A percentile compares a stretch with the other conserved stretches of the same genome.
Conservation (phyloP, 2,888 invertebrate genomes). For the Lithophane leautieri region DNA sequence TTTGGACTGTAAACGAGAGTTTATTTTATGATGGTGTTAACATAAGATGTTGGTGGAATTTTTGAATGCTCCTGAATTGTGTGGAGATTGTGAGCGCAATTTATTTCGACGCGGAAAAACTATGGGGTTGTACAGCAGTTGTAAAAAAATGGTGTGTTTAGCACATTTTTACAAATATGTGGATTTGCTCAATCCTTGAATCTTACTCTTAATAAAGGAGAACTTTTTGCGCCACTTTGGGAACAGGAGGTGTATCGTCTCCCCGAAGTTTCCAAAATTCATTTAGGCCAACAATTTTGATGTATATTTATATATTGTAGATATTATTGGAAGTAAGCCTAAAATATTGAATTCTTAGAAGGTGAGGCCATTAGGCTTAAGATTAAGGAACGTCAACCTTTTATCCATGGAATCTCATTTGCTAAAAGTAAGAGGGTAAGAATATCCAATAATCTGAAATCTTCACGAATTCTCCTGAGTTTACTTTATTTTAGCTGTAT, state of each 20-base stretch:
- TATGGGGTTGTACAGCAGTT: constrained; percentile 37
- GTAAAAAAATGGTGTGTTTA: constrained; percentile 7
- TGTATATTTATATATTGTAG: background rate
- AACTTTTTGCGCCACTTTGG: background rate
- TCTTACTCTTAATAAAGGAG: background rate
- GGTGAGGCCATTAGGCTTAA: constrained; percentile 39
- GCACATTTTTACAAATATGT: background rate
- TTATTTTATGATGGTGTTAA: constrained; percentile 84
- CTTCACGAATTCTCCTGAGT: constrained; percentile 32
- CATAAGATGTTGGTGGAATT: constrained; percentile 80
- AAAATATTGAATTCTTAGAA: constrained; percentile 29
- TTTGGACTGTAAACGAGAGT: constrained; percentile 84
- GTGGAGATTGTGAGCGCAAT: constrained; percentile 62
- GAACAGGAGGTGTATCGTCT: background rate
- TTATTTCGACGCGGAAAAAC: constrained; percentile 53
- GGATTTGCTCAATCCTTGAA: too few species aligned
- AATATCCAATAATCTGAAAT: constrained; percentile 62
- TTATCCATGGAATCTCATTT: constrained; percentile 48
- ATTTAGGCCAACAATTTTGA: background rate
- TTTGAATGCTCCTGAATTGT: constrained; percentile 68
- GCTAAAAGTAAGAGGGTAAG: constrained; percentile 46
- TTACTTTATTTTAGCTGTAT: constrained; percentile 3
- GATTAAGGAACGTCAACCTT: constrained; percentile 28
- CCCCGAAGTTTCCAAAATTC: background rate
- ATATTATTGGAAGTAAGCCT: background rate